Base-by-base conservation (phyloP, 2,888 invertebrate genomes). In the Tetanocera ferruginea region DNA sequence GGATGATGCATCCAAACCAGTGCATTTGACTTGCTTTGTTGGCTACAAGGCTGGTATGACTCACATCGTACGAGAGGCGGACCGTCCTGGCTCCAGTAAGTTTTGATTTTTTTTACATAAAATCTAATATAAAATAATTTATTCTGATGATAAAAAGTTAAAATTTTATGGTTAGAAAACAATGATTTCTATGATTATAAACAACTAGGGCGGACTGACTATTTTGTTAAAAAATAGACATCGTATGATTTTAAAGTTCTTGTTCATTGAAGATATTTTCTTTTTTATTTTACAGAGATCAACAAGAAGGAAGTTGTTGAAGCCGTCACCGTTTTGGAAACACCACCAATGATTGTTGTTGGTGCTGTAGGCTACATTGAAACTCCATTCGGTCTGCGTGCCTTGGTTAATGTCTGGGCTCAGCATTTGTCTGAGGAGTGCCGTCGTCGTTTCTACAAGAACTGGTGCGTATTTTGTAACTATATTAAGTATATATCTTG, bases 11-110 rank as follows among this genome's bases (percentile, higher is more conserved):
- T 94, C 92, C 86, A 99, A 99, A 90, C 99, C 99, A 62, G 97
- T 99, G 4, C 98, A 99, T 91, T 92, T 99, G 80, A 99, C 99
- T 1, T 97, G 98, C 69, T 99, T 99, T 89, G 93, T 99, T 86
- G 98, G 96, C 79, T 99, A 98, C 92, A 99, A 99, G 91, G 99
- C 99, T 88, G 99, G 99, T 90, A 99, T 99, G 99, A 98, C 98
- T 87, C 99, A 99, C 90, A 96, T 99, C 91, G 96, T 99, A 11
- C 94, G 99, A 85, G 99, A 99, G 91, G 98, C 98, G 75, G 98
- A 99, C 91, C 94, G 98, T 91, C 98, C 98, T 87, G 98, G 98
- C 82, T 99, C 98, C 91, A 98, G 98, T 98, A 91, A 95, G 97
- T 95, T 28, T 64, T 43, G 28, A 14, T 25, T 67, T 23, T 70